Conservation (phyloP, 2,797 vertebrate species). For the Lutjanus argentimaculatus region DNA sequence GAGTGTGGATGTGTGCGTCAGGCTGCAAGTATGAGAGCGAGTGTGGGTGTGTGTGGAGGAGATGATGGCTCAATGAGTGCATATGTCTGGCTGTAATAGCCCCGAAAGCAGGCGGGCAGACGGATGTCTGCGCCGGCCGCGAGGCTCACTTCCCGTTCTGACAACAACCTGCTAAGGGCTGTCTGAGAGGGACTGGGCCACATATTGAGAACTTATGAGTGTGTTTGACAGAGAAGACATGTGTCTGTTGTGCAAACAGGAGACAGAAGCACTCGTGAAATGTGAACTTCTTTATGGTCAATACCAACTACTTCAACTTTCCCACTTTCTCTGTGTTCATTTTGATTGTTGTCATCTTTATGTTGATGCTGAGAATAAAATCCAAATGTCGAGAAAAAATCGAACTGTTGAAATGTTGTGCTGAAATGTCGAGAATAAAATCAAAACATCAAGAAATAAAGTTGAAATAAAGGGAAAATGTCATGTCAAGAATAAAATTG, state of each 20-base stretch:
- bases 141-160: conserved; percentile 29
- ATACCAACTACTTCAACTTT: background rate
- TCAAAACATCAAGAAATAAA: too few relatives aligned
- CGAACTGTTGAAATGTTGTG: too few relatives aligned
- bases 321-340: background rate
- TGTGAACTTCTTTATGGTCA: background rate
- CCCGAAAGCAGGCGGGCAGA: conserved; percentile 49
- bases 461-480: too few relatives aligned
- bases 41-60: conserved; percentile 30
- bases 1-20: conserved; percentile 23
- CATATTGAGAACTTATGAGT: conserved; percentile 3
- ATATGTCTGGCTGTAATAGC: conserved; percentile 71
- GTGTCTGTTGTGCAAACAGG: conserved; percentile 1
- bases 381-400: too few relatives aligned
- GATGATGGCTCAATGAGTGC: conserved; percentile 78
- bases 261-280: background rate
- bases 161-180: conserved; percentile 42
- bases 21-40: conserved; percentile 7
- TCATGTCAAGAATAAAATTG: too few relatives aligned
- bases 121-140: conserved; percentile 13
- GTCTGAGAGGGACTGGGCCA: conserved; percentile 36
- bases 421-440: too few relatives aligned
- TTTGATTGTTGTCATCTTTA: background rate
- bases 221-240: background rate
- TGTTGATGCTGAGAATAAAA: background rate